Evolutionary conservation across 1,140 invertebrate species (phyloP).

Genomic region (Caenorhabditis tropicalis): DNA sequence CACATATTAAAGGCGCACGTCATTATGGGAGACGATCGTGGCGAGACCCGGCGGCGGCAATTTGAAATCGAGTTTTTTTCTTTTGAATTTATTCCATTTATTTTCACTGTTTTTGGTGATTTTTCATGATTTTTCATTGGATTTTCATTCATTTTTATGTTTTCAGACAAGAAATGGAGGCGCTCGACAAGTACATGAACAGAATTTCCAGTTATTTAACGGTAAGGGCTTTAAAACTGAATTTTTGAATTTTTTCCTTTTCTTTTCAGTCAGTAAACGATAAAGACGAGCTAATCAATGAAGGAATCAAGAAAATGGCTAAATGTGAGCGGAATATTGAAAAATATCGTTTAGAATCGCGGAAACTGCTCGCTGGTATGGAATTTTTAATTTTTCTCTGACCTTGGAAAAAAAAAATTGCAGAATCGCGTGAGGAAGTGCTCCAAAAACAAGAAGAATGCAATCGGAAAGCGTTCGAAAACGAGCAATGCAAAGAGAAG

Average conservation of each 20-base stretch:
- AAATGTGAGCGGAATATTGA: background rate
- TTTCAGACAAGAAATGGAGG: background rate
- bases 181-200: background rate
- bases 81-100: background rate
- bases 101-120: background rate
- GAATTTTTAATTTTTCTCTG: background rate
- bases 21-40: background rate
- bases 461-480: background rate
- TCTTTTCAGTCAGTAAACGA: background rate
- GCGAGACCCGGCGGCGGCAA: background rate
- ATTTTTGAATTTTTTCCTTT: background rate
- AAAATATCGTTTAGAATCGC: background rate
- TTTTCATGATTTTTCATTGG: background rate
- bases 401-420: background rate
- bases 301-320: background rate
- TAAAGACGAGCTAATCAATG: background rate
- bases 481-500: background rate
- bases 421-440: background rate
- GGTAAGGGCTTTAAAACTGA: background rate
- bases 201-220: background rate
- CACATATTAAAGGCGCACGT: conserved; percentile 3
- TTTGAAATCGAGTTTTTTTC: background rate
- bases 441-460: background rate
- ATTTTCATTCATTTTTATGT: background rate
- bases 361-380: background rate